These are phyloP conservation scores for Luidia sarsii DNA, from an alignment of 53 echinoderm and acorn worm species.

Conservation along the genomic window DNA sequence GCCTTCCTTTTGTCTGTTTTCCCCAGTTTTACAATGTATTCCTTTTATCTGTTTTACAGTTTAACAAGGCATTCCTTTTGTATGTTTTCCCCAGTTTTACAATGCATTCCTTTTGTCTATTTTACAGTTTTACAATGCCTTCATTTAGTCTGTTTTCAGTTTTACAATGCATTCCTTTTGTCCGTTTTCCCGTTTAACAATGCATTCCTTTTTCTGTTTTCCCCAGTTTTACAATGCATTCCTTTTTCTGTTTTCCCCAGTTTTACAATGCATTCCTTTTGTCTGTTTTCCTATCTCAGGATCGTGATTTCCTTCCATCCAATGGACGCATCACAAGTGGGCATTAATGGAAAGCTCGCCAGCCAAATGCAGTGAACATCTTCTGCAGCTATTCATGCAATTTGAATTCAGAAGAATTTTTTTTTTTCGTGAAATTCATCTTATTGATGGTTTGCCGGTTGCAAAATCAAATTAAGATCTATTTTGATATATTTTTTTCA, in stretches of 20 bases:
- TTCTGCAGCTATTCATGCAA: too few species aligned
- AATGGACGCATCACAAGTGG: conserved; percentile 17
- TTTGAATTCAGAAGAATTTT: too few species aligned
- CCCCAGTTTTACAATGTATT: too few species aligned
- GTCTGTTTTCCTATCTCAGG: background rate
- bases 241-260: background rate
- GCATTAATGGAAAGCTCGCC: conserved; percentile 23
- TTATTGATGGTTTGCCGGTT: too few species aligned
- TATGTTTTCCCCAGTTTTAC: too few species aligned
- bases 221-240: background rate
- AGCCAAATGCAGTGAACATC: conserved; percentile 15
- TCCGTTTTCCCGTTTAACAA: background rate
- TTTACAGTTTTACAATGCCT: background rate
- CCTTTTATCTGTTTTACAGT: too few species aligned
- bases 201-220: background rate
- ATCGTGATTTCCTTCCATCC: conserved; percentile 29
- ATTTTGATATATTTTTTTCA: too few species aligned
- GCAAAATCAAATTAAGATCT: too few species aligned
- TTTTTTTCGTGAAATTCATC: too few species aligned
- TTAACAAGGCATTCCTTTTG: too few species aligned
- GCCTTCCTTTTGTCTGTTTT: too few species aligned
- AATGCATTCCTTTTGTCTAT: background rate
- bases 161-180: background rate
- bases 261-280: background rate
- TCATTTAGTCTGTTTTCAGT: background rate